These are phyloP conservation scores for Dinomys branickii DNA, from an alignment of 2,113 vertebrate genomes.

Conservation along the genomic window DNA sequence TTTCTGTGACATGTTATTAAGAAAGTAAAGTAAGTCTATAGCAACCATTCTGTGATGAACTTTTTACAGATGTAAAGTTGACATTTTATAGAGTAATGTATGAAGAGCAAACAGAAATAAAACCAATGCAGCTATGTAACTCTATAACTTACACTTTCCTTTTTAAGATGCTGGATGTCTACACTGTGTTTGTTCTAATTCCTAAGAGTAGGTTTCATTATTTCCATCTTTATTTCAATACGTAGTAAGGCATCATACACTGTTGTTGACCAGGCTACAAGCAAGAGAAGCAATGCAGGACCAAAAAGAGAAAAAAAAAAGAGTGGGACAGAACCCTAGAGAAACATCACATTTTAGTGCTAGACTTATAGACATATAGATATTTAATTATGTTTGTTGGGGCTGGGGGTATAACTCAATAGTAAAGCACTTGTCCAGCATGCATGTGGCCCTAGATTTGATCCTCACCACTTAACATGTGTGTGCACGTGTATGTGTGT, in stretches of 20 bases:
- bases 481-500: no score
- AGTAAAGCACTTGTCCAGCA: background rate
- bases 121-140: background rate
- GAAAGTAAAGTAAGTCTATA: background rate
- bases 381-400: background rate
- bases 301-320: background rate
- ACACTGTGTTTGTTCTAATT: background rate
- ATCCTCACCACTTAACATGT: background rate
- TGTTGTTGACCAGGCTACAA: background rate
- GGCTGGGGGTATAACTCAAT: background rate
- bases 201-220: background rate
- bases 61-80: background rate
- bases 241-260: background rate
- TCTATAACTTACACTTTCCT: background rate
- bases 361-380: background rate
- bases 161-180: background rate
- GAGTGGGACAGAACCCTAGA: background rate
- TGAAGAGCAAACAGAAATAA: background rate
- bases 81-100: background rate
- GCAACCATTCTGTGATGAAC: background rate
- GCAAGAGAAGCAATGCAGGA: background rate
- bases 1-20: background rate
- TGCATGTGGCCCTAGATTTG: background rate
- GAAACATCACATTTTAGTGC: background rate
- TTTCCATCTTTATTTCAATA: background rate